Conservation (phyloP, 1,140 invertebrate species). For the Drosophila malerkotliana region DNA sequence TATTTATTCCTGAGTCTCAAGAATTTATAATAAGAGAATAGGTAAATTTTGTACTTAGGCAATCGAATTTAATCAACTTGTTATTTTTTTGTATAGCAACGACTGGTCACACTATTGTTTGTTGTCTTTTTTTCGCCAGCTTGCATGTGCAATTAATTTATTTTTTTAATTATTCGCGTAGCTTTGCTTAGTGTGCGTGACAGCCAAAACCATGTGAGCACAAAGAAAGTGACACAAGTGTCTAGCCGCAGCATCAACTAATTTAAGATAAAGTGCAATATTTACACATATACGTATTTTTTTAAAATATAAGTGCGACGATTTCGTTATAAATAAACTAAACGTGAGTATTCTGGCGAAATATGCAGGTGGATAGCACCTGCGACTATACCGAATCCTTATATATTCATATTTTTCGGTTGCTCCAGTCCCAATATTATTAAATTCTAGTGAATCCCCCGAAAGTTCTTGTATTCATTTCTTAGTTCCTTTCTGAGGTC, state of each 20-base stretch:
- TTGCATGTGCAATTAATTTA: constrained; percentile 19
- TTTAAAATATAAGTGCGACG: constrained; percentile 30
- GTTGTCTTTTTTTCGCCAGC: constrained; percentile 5
- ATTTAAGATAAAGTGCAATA: constrained; percentile 40
- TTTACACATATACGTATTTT: constrained; percentile 17
- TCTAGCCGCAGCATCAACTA: constrained; percentile 18
- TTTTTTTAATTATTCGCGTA: constrained; percentile 6
- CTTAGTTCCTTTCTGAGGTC: background rate
- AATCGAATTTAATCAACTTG: background rate
- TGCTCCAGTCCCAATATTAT: background rate
- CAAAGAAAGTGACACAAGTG: constrained; percentile 20
- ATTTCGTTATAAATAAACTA: constrained; percentile 37
- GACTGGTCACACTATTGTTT: constrained; percentile 3
- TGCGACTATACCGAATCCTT: background rate
- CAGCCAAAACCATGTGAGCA: constrained; percentile 20
- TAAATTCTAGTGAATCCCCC: constrained; percentile 2
- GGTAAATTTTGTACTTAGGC: too few species aligned
- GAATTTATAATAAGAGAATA: too few species aligned
- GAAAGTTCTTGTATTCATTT: constrained; percentile 11
- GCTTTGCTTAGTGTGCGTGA: background rate
- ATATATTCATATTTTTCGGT: too few species aligned
- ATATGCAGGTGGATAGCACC: constrained; percentile 17
- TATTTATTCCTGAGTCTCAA: too few species aligned
- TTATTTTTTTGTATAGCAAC: background rate
- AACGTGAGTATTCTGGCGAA: constrained; percentile 27